Conservation (phyloP, 2,113 vertebrate genomes). For the Semicossyphus pulcher region DNA sequence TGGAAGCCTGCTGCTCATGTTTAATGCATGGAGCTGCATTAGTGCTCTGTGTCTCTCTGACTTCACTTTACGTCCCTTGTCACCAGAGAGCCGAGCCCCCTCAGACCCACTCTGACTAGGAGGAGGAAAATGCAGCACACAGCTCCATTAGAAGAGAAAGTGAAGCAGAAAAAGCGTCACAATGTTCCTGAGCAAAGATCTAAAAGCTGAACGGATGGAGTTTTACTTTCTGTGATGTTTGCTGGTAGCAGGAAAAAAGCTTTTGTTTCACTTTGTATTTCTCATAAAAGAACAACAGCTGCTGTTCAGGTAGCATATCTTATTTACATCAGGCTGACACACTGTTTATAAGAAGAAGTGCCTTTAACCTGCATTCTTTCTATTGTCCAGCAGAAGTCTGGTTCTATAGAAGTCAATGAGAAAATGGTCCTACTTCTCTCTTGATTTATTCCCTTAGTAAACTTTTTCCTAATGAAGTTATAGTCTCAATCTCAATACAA, state of each 20-base stretch:
- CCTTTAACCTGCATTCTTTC: too few species aligned
- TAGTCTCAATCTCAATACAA: too few species aligned
- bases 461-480: too few species aligned
- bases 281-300: not conserved
- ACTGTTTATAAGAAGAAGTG: too few species aligned
- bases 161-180: too few species aligned
- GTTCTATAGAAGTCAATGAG: too few species aligned
- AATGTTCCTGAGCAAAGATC: not conserved
- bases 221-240: not conserved
- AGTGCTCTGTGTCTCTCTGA: slow-evolving; percentile 42
- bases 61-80: slow-evolving; percentile 20
- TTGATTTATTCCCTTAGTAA: too few species aligned
- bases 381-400: too few species aligned
- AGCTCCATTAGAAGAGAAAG: too few species aligned
- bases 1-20: slow-evolving; percentile 43
- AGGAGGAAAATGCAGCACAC: not conserved
- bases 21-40: slow-evolving; percentile 64
- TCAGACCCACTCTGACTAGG: not conserved
- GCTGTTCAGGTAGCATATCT: too few species aligned
- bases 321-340: too few species aligned
- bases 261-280: not conserved
- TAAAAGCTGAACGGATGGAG: slow-evolving; percentile 4
- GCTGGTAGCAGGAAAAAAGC: not conserved
- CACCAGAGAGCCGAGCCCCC: not conserved
- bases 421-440: too few species aligned